Evolutionary conservation across 2,888 invertebrate genomes (phyloP).

Genomic region (Teinopalpus imperialis): DNA sequence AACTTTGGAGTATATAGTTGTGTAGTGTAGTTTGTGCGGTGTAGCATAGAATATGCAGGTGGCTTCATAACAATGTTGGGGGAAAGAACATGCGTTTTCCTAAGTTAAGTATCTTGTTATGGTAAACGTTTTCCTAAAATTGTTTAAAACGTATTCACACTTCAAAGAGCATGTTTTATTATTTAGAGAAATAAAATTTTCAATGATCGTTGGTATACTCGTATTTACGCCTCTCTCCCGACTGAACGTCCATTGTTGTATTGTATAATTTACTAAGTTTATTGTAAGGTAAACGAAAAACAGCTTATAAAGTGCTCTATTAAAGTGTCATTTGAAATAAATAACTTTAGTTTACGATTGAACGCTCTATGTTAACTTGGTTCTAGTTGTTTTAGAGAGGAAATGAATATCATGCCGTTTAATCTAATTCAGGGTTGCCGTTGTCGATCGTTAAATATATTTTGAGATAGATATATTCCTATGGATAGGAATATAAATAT

Average conservation of each 20-base stretch:
- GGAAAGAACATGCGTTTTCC: too few relatives aligned
- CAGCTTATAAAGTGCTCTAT: slow-evolving; percentile 19
- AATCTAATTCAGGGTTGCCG: neutral
- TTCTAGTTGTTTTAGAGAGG: slow-evolving; percentile 6
- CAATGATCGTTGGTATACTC: neutral
- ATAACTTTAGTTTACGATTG: slow-evolving; percentile 16
- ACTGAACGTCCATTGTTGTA: neutral
- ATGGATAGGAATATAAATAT: too few relatives aligned
- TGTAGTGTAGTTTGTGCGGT: neutral
- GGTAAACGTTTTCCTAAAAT: too few relatives aligned
- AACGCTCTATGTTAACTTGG: neutral
- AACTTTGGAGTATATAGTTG: neutral
- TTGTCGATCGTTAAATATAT: neutral
- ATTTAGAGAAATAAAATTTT: slow-evolving; percentile 12
- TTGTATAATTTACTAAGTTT: slow-evolving; percentile 12
- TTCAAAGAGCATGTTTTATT: too few relatives aligned
- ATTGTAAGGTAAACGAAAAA: slow-evolving; percentile 7
- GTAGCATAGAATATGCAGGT: too few relatives aligned
- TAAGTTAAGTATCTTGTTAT: too few relatives aligned
- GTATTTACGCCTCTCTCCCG: neutral
- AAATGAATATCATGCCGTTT: slow-evolving; percentile 3
- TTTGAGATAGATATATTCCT: neutral
- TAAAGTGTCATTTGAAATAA: slow-evolving; percentile 17
- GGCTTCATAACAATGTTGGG: too few relatives aligned
- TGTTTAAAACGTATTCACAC: too few relatives aligned